Evolutionary conservation across 2,113 vertebrate genomes (phyloP).

Genomic region (Pithys albifrons): DNA sequence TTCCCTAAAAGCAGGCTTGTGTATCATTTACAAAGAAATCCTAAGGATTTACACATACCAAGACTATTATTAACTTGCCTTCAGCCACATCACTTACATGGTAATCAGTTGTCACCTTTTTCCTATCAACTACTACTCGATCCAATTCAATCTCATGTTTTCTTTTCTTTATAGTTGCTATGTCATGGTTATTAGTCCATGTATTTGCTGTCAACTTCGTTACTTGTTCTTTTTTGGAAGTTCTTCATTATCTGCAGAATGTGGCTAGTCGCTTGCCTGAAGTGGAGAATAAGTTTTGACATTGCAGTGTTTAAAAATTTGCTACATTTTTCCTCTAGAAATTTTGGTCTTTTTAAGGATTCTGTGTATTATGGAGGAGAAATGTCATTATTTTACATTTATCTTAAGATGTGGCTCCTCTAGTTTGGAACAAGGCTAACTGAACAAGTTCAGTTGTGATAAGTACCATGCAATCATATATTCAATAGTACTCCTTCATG

Average conservation of each 20-base stretch:
- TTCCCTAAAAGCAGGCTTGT: background rate
- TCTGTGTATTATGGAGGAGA: background rate
- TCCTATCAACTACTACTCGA: background rate
- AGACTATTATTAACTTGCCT: background rate
- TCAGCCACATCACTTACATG: background rate
- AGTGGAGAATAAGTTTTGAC: background rate
- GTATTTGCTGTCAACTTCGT: background rate
- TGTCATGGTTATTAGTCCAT: background rate
- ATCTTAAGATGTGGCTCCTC: background rate
- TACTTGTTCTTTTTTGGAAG: background rate
- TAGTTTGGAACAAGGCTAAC: background rate
- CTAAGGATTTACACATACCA: background rate
- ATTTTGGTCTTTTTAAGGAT: background rate
- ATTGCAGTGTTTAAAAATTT: background rate
- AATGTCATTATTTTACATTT: background rate
- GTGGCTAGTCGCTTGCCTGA: background rate
- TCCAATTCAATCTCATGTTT: background rate
- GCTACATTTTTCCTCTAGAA: background rate
- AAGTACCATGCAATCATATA: background rate
- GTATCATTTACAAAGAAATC: slow-evolving; percentile 8
- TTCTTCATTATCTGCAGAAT: background rate
- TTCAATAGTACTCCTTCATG: background rate
- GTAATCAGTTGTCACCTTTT: background rate
- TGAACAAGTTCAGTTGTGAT: background rate
- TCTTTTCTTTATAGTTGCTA: background rate